These are phyloP conservation scores for Thymelicus sylvestris DNA, from an alignment of 2,888 invertebrate species.

Conservation along the genomic window DNA sequence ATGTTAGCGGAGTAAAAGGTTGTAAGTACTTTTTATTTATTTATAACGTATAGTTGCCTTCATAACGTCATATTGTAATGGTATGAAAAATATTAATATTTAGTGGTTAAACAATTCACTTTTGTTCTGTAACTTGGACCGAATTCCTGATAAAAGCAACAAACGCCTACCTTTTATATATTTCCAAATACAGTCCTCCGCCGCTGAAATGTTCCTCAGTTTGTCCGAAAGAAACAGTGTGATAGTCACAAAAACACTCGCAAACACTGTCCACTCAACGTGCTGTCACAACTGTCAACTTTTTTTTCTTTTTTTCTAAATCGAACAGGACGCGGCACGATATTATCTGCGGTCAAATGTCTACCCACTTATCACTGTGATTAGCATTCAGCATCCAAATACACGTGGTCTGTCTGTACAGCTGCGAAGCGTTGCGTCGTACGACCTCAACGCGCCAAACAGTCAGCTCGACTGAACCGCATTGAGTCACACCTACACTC, in stretches of 20 bases:
- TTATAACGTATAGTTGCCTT: background rate
- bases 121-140: constrained; percentile 58
- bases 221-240: constrained; percentile 68
- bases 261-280: constrained; percentile 66
- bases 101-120: background rate
- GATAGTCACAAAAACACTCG: constrained; percentile 69
- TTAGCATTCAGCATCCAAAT: constrained; percentile 61
- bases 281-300: constrained; percentile 47
- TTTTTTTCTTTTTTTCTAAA: constrained; percentile 39
- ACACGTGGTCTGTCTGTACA: constrained; percentile 63
- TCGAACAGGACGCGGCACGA: constrained; percentile 47
- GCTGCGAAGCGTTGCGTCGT: constrained; percentile 49
- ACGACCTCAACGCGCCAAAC: constrained; percentile 79
- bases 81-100: background rate
- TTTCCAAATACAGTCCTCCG: constrained; percentile 76
- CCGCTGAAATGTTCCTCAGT: constrained; percentile 76
- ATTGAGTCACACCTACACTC: constrained; percentile 69
- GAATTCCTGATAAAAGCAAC: constrained; percentile 52
- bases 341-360: constrained; percentile 68
- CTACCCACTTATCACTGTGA: constrained; percentile 71
- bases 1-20: background rate
- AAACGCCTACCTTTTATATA: constrained; percentile 75
- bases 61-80: background rate
- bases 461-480: constrained; percentile 76
- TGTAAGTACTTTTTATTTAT: background rate